Conservation (phyloP, 1,140 invertebrate species). For the Diploscapter pachys region DNA sequence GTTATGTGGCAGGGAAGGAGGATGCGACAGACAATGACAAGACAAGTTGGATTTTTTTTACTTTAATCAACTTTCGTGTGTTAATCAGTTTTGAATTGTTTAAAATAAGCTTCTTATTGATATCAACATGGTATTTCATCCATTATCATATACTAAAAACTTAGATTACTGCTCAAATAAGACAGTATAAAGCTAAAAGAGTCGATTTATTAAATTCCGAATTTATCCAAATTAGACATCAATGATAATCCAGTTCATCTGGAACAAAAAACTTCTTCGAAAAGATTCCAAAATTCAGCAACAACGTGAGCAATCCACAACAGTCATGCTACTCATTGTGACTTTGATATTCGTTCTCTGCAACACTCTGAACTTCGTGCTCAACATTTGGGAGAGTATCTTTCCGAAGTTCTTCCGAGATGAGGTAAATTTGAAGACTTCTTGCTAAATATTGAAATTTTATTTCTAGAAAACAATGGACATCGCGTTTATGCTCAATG, state of each 20-base stretch:
- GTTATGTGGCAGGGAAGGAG: constrained; percentile 43
- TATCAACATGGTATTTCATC: not conserved
- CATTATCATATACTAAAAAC: not conserved
- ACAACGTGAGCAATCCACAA: constrained; percentile 52
- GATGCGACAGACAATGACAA: constrained; percentile 43
- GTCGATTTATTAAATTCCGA: not conserved
- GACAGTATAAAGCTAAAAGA: not conserved
- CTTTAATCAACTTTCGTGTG: not conserved
- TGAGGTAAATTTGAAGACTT: constrained; percentile 28
- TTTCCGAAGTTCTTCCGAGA: constrained; percentile 46
- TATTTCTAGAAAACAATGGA: constrained; percentile 35
- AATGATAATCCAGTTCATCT: not conserved
- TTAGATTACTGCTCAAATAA: not conserved
- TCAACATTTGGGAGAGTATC: constrained; percentile 51
- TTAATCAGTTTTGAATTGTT: not conserved
- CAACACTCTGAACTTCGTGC: constrained; percentile 51
- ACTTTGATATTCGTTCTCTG: constrained; percentile 52
- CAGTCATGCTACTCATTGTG: constrained; percentile 51
- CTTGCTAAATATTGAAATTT: not conserved
- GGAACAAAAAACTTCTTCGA: constrained; percentile 1
- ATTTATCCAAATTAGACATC: not conserved
- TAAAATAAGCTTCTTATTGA: not conserved
- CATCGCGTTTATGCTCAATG: constrained; percentile 50
- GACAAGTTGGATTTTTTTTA: constrained; percentile 32
- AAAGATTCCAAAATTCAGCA: constrained; percentile 40